Evolutionary conservation across 1,140 invertebrate genomes (phyloP).

Genomic region (Colletes gigas): DNA sequence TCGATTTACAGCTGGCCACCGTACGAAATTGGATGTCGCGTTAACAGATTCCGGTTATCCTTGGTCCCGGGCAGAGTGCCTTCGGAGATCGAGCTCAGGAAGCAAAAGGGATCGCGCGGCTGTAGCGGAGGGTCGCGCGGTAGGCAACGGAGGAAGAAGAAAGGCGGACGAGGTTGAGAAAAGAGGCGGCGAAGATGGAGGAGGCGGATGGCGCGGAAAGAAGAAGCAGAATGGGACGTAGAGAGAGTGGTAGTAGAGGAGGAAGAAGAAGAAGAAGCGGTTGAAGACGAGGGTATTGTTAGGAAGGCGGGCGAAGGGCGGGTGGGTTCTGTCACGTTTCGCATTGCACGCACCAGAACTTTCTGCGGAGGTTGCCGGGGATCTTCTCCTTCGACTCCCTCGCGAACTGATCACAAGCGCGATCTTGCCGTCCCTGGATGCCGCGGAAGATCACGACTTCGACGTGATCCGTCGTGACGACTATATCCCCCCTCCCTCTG

Average conservation of each 20-base stretch:
- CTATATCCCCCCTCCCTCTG: slow-evolving; percentile 59
- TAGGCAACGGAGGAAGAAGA: slow-evolving; percentile 37
- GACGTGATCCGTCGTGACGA: slow-evolving; percentile 74
- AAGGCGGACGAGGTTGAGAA: background rate
- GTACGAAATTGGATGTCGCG: slow-evolving; percentile 57
- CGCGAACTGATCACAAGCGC: slow-evolving; percentile 71
- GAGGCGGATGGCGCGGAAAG: slow-evolving; percentile 23
- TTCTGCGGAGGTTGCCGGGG: slow-evolving; percentile 62
- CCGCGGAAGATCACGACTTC: slow-evolving; percentile 67
- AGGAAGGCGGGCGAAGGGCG: slow-evolving; percentile 70
- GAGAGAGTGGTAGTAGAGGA: background rate
- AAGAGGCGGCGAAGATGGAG: background rate
- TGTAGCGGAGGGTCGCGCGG: slow-evolving; percentile 44
- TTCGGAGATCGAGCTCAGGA: slow-evolving; percentile 8
- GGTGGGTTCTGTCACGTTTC: slow-evolving; percentile 75
- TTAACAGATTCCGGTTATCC: slow-evolving; percentile 59
- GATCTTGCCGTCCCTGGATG: slow-evolving; percentile 68
- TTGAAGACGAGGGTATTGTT: slow-evolving; percentile 69
- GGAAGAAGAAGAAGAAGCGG: slow-evolving; percentile 50
- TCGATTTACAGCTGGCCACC: slow-evolving; percentile 53
- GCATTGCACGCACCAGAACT: slow-evolving; percentile 77
- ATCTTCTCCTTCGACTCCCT: slow-evolving; percentile 61
- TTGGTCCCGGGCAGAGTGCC: slow-evolving; percentile 43
- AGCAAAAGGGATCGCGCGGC: slow-evolving; percentile 46
- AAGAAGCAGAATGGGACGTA: slow-evolving; percentile 6